A percentile compares a stretch with the other conserved stretches of the same genome.
Conservation (phyloP, 2,797 vertebrate species). For the Sebastes goodei region DNA sequence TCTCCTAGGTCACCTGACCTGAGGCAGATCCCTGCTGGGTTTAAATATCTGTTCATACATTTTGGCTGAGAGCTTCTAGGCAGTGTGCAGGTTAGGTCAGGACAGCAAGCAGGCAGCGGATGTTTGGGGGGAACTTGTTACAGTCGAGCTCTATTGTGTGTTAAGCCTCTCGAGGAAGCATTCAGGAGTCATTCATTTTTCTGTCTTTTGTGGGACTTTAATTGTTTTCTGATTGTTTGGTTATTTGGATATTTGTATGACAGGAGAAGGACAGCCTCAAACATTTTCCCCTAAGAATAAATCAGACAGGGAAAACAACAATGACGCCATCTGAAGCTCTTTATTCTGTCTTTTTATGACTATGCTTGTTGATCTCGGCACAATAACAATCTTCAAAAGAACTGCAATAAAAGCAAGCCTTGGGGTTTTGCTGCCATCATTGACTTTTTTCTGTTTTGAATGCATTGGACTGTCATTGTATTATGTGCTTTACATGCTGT, state of each 20-base stretch:
- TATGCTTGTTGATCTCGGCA: slow-evolving; percentile 3
- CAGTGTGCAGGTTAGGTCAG: too few species aligned
- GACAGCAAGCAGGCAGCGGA: neutral
- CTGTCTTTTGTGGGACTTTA: neutral
- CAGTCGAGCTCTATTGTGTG: neutral
- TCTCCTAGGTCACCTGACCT: neutral
- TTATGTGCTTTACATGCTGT: neutral
- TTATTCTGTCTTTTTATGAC: slow-evolving; percentile 1
- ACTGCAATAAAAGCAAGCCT: slow-evolving; percentile 8
- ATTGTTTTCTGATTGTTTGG: neutral
- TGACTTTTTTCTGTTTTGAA: neutral
- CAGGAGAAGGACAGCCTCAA: neutral
- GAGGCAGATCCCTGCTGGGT: neutral
- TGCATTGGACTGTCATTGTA: neutral
- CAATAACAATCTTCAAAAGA: slow-evolving; percentile 6
- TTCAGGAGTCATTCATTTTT: neutral
- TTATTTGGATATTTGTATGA: neutral
- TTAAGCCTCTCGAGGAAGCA: neutral
- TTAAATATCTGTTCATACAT: neutral
- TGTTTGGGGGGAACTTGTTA: neutral
- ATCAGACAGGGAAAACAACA: neutral
- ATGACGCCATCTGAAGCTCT: neutral
- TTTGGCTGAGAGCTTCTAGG: neutral
- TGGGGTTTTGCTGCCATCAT: neutral
- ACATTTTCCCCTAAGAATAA: neutral